Conservation (phyloP, 2,113 vertebrate genomes). For the Columbina picui region DNA sequence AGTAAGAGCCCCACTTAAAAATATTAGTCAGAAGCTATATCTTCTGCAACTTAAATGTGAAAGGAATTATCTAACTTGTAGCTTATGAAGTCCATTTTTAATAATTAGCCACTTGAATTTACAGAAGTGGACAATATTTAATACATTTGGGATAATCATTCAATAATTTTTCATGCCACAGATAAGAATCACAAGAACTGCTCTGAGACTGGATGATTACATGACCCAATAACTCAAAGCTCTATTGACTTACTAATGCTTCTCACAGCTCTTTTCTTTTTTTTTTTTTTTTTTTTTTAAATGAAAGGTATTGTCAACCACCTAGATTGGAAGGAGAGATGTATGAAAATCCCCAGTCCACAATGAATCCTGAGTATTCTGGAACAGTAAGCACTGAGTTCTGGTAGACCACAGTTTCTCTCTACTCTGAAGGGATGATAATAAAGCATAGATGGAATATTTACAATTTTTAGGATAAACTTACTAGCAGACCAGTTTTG, state of each 20-base stretch:
- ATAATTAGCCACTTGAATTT: background rate
- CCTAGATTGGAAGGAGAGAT: background rate
- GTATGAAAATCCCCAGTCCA: slow-evolving; percentile 8
- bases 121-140: background rate
- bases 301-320: background rate
- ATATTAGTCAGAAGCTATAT: background rate
- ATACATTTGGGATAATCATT: background rate
- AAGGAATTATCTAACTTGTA: slow-evolving; percentile 18
- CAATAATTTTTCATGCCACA: slow-evolving; percentile 10
- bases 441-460: slow-evolving; percentile 10
- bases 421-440: slow-evolving; percentile 7
- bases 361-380: background rate
- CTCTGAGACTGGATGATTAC: background rate
- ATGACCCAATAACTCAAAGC: slow-evolving; percentile 17
- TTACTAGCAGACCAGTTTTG: slow-evolving; percentile 45
- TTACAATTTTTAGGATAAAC: slow-evolving; percentile 38
- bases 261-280: background rate
- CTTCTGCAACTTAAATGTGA: background rate
- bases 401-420: background rate
- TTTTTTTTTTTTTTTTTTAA: background rate
- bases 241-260: background rate
- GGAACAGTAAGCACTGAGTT: background rate
- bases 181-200: slow-evolving; percentile 31
- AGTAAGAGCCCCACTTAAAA: slow-evolving; percentile 20
- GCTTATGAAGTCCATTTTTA: background rate